Base-by-base conservation (phyloP, 1,140 invertebrate genomes). In the Thrips palmi region DNA sequence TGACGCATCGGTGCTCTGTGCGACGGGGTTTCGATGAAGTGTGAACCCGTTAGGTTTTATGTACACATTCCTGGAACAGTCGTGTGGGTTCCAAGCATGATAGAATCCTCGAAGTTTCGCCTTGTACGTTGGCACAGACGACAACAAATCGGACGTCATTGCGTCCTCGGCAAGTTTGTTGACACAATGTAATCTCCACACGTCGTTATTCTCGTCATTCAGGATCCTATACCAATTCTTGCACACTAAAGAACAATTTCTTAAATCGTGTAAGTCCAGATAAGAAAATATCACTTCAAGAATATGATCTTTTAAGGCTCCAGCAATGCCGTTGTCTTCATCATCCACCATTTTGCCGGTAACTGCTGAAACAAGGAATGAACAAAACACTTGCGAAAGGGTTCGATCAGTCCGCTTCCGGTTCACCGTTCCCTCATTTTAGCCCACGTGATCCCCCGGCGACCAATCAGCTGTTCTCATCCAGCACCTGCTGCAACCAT, bases 31-130 rank as follows among this genome's bases (percentile, higher is more conserved):
- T 54, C 74, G 72, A 64, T 97, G 92, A 45, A 97, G 63, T 5
- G 92, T 97, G 55, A 97, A 97, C 35, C 88, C 91, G 65, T 94
- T 96, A 15, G 85, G 73, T 66, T 94, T 96, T 35, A 97, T 81
- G 55, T 89, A 97, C 55, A 97, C 82, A 64, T 98, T 94, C 52
- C 85, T 71, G 15, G 91, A 97, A 55, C 88, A 94, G 55, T 98
- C 93, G 56, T 86, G 79, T 1, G 89, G 85, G 62, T 91, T 97
- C 93, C 92, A 98, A 1, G 92, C 81, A 63, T 96, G 86, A 57
- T 80, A 83, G 59, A 81, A 92, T 8, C 92, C 91, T 52, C 88
- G 70, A 35, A 97, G 63, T 66, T 97, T 97, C 8, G 83, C 72
- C 67, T 94, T 97, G 53, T 86, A 92, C 4, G 85, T 88, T 21